Conservation (phyloP, 2,797 vertebrate species). For the Centropyge bicolor region DNA sequence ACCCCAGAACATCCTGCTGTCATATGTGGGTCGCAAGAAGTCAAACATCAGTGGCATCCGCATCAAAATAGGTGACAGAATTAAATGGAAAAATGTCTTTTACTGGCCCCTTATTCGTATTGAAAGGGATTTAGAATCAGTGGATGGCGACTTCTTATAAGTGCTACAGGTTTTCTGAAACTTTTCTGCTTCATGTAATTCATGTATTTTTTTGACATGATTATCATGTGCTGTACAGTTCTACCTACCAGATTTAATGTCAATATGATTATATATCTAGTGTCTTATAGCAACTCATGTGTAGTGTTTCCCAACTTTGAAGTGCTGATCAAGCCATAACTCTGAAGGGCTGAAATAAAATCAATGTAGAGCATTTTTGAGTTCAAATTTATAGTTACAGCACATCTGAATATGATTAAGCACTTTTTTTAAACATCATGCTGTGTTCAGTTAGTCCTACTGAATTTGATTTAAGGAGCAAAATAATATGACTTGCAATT, state of each 20-base stretch:
- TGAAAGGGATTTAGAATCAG: background rate
- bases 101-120: background rate
- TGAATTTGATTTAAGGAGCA: background rate
- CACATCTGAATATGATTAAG: background rate
- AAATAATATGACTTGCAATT: background rate
- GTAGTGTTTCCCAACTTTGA: background rate
- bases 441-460: background rate
- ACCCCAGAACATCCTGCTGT: conserved; percentile 96
- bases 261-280: background rate
- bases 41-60: conserved; percentile 92
- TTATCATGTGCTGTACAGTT: background rate
- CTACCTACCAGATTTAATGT: background rate
- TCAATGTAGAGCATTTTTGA: background rate
- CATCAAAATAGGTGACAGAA: conserved; percentile 92
- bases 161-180: background rate
- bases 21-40: conserved; percentile 90
- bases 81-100: background rate
- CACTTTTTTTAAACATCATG: background rate
- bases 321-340: background rate
- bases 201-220: background rate
- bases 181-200: background rate
- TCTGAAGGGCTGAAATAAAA: background rate
- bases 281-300: background rate
- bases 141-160: background rate
- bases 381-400: background rate